Percentiles rank a stretch among this genome's conserved stretches.
Conservation (phyloP, 2,113 vertebrate species). For the Ibidorhyncha struthersii region DNA sequence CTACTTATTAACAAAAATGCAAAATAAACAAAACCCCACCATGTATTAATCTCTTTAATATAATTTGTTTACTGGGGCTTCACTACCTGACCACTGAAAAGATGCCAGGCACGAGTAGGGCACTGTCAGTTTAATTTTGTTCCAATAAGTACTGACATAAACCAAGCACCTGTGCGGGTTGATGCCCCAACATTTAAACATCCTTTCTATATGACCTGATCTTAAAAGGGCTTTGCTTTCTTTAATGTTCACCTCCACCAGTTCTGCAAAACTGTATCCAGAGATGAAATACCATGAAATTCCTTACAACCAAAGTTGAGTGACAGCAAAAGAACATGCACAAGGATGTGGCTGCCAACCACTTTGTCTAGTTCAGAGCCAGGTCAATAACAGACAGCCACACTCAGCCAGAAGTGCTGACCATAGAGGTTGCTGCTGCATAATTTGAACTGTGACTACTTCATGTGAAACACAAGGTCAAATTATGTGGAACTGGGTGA, state of each 20-base stretch:
- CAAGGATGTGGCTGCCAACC: background rate
- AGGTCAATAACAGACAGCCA: background rate
- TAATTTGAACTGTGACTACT: background rate
- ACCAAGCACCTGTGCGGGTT: background rate
- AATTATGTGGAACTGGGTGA: background rate
- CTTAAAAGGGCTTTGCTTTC: background rate
- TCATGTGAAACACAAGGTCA: background rate
- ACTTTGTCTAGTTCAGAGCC: background rate
- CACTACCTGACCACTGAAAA: background rate
- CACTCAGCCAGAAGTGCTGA: background rate
- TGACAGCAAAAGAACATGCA: conserved; percentile 65
- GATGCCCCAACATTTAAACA: background rate
- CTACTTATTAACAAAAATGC: background rate
- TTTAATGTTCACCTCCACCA: conserved; percentile 15
- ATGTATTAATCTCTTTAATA: background rate
- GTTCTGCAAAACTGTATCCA: conserved; percentile 27
- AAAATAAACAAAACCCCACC: background rate
- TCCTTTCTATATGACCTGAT: background rate
- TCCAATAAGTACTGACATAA: conserved; percentile 19
- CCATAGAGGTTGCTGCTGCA: background rate
- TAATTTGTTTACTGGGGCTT: background rate
- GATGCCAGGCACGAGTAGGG: conserved; percentile 6
- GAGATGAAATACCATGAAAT: conserved; percentile 52
- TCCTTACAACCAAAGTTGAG: conserved; percentile 59
- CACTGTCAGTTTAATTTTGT: background rate